Evolutionary conservation across 64 coral and sea anemone species (phyloP).

Genomic region (Astreopora myriophthalma): DNA sequence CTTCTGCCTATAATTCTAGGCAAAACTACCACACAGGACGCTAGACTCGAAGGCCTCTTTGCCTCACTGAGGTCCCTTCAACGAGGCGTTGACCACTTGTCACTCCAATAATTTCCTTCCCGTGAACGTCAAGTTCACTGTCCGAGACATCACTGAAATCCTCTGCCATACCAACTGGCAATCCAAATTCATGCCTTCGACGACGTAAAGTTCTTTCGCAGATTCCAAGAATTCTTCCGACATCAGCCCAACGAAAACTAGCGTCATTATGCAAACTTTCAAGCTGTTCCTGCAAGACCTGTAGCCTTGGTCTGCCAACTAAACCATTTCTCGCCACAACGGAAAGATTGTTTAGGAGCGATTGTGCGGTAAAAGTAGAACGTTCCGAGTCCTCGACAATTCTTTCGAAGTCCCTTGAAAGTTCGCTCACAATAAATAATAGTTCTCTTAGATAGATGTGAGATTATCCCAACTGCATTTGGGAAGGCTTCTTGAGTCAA

Average conservation of each 20-base stretch:
- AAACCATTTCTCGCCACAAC: background rate
- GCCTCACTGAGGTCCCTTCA: slow-evolving; percentile 48
- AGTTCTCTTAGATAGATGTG: background rate
- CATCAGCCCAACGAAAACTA: slow-evolving; percentile 38
- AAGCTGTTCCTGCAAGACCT: slow-evolving; percentile 30
- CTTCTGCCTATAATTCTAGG: no score
- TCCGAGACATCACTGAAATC: slow-evolving; percentile 43
- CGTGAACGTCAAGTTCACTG: slow-evolving; percentile 7
- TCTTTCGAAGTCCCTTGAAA: no score
- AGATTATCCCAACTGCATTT: background rate
- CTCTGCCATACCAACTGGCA: slow-evolving; percentile 13
- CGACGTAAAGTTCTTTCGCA: slow-evolving; percentile 15
- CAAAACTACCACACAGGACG: no score
- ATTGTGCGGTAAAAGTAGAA: background rate
- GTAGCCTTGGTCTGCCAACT: slow-evolving; percentile 25
- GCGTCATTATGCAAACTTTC: background rate
- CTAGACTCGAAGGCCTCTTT: slow-evolving; percentile 27
- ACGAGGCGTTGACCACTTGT: slow-evolving; percentile 47
- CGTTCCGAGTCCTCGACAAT: slow-evolving; percentile 13
- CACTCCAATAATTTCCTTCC: slow-evolving; percentile 23
- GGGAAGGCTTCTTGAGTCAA: background rate
- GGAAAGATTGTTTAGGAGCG: background rate
- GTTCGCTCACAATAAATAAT: background rate
- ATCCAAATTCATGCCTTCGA: slow-evolving; percentile 28
- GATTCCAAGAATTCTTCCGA: slow-evolving; percentile 41